Conservation (phyloP, 2,113 vertebrate species). For the Siniperca knerii region DNA sequence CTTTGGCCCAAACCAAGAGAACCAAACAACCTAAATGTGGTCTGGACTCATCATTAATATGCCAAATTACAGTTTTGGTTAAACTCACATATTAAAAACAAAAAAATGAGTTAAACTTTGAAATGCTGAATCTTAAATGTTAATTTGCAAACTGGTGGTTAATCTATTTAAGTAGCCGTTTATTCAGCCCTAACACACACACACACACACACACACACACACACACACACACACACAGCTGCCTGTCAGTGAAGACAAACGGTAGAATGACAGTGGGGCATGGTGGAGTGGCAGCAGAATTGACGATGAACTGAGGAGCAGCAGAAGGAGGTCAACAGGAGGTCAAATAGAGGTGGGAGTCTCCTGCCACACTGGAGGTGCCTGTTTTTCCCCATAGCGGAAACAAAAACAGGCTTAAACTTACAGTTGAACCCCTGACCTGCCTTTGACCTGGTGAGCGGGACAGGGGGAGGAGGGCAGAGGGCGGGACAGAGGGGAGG, state of each 20-base stretch:
- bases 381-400: slow-evolving; percentile 74
- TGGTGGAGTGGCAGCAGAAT: slow-evolving; percentile 71
- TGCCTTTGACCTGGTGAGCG: slow-evolving; percentile 84
- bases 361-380: slow-evolving; percentile 71
- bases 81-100: slow-evolving; percentile 4
- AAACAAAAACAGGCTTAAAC: slow-evolving; percentile 85
- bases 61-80: slow-evolving; percentile 9
- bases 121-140: slow-evolving; percentile 27
- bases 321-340: slow-evolving; percentile 74
- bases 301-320: slow-evolving; percentile 76
- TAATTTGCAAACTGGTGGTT: slow-evolving; percentile 54
- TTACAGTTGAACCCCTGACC: slow-evolving; percentile 89
- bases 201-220: slow-evolving; percentile 77
- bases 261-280: slow-evolving; percentile 67
- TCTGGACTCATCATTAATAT: slow-evolving; percentile 14
- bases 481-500: slow-evolving; percentile 73
- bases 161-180: slow-evolving; percentile 61
- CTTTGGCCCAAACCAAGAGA: not conserved
- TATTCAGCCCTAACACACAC: slow-evolving; percentile 62
- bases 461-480: slow-evolving; percentile 72
- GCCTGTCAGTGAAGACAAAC: slow-evolving; percentile 76
- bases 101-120: slow-evolving; percentile 3
- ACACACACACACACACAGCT: slow-evolving; percentile 73
- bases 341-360: slow-evolving; percentile 81
- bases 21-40: not conserved